A percentile compares a stretch with the other conserved stretches of the same genome.
These are phyloP conservation scores for Apodemus agrarius DNA, from an alignment of 2,797 vertebrate genomes.

Conservation along the genomic window DNA sequence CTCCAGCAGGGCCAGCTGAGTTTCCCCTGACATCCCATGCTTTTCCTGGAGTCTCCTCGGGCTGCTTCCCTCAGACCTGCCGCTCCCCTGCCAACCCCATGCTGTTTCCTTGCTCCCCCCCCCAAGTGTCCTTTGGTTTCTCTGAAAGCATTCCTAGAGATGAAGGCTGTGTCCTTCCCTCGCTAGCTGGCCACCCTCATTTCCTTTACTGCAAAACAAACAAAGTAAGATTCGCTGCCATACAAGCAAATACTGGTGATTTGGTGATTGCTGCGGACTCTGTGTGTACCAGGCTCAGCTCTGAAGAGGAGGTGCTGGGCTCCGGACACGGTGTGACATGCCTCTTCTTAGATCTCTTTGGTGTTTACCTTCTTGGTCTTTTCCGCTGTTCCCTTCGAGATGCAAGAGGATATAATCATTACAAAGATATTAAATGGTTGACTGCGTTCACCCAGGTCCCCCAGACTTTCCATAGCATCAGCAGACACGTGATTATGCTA, in stretches of 20 bases:
- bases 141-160: slow-evolving; percentile 63
- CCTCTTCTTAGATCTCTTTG: slow-evolving; percentile 92
- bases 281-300: slow-evolving; percentile 83
- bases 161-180: slow-evolving; percentile 70
- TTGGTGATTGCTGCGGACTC: slow-evolving; percentile 85
- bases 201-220: slow-evolving; percentile 84
- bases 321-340: slow-evolving; percentile 48
- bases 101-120: slow-evolving; percentile 34
- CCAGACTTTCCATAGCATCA: neutral
- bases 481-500: neutral
- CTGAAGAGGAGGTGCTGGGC: slow-evolving; percentile 77
- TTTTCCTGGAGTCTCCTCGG: neutral
- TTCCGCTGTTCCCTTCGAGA: slow-evolving; percentile 94
- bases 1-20: neutral
- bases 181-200: slow-evolving; percentile 80
- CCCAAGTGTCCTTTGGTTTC: slow-evolving; percentile 36
- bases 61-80: slow-evolving; percentile 18
- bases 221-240: slow-evolving; percentile 86
- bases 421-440: neutral
- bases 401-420: slow-evolving; percentile 56
- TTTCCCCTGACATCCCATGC: neutral
- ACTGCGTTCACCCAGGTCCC: neutral
- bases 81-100: slow-evolving; percentile 3
- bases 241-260: slow-evolving; percentile 89
- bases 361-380: slow-evolving; percentile 94